phyloP scores from a whole-genome alignment of 2,888 invertebrate genomes.

The Lasioglossum marginatum region DNA sequence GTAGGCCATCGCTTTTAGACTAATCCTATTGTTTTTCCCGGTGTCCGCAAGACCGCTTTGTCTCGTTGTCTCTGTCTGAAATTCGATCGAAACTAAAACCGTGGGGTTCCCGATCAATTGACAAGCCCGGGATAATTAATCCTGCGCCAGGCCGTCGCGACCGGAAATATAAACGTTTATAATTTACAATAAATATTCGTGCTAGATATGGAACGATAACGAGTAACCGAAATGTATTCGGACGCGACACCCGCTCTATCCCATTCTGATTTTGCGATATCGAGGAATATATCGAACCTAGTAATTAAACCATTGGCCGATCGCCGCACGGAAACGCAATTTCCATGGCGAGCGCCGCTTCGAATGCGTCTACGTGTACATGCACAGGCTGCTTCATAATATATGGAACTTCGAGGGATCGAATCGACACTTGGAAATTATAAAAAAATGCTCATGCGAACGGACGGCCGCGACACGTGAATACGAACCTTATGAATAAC shows the following conservation, averaged over 20 bases:
- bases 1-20: background rate
- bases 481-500: background rate
- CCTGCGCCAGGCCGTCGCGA: background rate
- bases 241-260: slow-evolving; percentile 40
- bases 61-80: background rate
- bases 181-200: slow-evolving; percentile 54
- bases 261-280: slow-evolving; percentile 50
- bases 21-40: background rate
- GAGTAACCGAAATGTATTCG: slow-evolving; percentile 43
- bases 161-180: slow-evolving; percentile 37
- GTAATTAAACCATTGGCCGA: slow-evolving; percentile 57
- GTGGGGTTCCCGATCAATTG: background rate
- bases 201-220: slow-evolving; percentile 46
- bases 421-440: background rate
- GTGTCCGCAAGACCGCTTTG: background rate
- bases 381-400: slow-evolving; percentile 2
- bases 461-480: background rate
- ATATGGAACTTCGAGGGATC: background rate
- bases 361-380: slow-evolving; percentile 26
- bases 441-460: background rate
- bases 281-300: slow-evolving; percentile 47
- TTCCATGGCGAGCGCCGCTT: slow-evolving; percentile 45
- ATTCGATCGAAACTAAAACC: background rate
- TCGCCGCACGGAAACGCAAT: slow-evolving; percentile 48
- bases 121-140: slow-evolving; percentile 12